Conservation (phyloP, 2,113 vertebrate genomes). For the Peromyscus leucopus region DNA sequence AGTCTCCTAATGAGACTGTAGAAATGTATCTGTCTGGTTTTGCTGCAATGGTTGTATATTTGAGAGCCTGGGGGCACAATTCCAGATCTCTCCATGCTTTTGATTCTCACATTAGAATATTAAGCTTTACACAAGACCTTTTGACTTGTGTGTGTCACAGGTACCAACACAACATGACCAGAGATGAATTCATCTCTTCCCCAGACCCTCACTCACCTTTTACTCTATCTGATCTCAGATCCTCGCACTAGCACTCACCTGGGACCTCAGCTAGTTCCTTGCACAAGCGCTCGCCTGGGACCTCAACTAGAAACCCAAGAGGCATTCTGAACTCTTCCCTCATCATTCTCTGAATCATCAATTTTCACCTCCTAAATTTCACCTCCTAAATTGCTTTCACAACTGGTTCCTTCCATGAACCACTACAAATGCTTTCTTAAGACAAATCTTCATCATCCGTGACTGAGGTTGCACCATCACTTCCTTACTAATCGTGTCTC, state of each 20-base stretch:
- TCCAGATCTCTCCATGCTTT: neutral
- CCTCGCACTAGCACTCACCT: neutral
- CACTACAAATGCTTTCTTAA: neutral
- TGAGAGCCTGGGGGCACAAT: neutral
- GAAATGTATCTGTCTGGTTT: neutral
- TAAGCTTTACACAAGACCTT: neutral
- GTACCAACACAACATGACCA: neutral
- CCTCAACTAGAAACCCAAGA: neutral
- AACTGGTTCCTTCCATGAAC: neutral
- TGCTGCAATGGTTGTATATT: neutral
- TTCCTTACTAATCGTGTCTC: neutral
- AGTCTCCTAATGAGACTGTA: neutral
- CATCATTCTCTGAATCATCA: neutral
- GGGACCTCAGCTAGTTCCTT: neutral
- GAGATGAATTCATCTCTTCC: neutral
- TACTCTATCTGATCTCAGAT: slow-evolving; percentile 20
- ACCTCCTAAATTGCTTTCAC: neutral
- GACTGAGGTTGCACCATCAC: neutral
- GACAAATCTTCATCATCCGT: neutral
- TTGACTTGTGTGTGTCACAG: neutral
- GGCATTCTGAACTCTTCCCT: neutral
- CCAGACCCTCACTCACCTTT: neutral
- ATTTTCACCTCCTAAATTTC: neutral
- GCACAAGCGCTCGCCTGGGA: neutral
- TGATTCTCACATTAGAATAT: neutral